Base-by-base conservation (phyloP, 2,113 vertebrate genomes). In the Orthonyx spaldingii region DNA sequence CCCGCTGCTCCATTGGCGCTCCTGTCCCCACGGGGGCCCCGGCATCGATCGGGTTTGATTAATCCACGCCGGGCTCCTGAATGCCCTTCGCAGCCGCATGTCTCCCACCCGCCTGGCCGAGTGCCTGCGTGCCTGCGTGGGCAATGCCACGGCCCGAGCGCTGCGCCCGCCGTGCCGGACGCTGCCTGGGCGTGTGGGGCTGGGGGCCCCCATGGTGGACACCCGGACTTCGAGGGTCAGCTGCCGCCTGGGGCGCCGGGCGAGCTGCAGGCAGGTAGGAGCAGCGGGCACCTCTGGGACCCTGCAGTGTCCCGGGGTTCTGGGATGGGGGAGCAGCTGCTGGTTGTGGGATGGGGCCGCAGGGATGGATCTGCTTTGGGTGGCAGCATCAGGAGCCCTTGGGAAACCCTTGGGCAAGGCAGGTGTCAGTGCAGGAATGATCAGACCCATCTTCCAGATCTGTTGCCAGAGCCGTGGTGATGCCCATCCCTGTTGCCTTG, bases 1-100 rank as follows among this genome's bases (percentile, higher is more conserved):
- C 82, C 70, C 2, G 39, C 66, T 2, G 90, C 91, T 91, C 87
- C 91, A 96, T 91, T 96, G 95, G 94, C 8, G 89, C 89, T 74
- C 57, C 39, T 7, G 16, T 96, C 91, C 92, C 94, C 41, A 93
- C 68, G 53, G 90, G 89, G 89, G 85, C 88, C 82, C 37, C 66
- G 5, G 37, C 83, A 98, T 97, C 52, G 97, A 98, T 69, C 5
- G 52, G 35, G 7, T 93, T 97, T 97, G 97, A 98, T 97, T 96
- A 97, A 56, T 71, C 75, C 84, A 37, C 30, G 13, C 77, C 0
- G 21, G 82, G 94, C 92, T 94, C 77, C 84, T 8, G 3, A 87
- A 37, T 71, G 97, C 93, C 97, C 97, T 98, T 97, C 16, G 94
- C 94, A 80, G 93, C 83, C 35, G 4, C 81, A 28, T 95, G 91